A percentile compares a stretch with the other conserved stretches of the same genome.
Conservation (phyloP, 2,797 vertebrate genomes). For the Coracias cyanogaster region DNA sequence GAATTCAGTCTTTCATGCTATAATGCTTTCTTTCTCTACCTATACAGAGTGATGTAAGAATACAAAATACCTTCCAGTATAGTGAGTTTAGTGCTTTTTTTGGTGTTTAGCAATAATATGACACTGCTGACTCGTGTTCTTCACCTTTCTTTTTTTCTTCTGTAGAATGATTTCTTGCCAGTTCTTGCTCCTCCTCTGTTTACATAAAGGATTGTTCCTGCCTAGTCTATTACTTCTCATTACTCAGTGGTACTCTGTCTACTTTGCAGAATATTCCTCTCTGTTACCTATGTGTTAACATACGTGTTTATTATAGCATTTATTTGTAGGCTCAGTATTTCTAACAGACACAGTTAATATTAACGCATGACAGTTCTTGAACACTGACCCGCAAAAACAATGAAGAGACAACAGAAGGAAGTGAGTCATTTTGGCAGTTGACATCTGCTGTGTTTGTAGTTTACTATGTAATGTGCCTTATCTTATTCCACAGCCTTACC, state of each 20-base stretch:
- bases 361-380: neutral
- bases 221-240: neutral
- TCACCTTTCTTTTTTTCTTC: neutral
- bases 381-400: neutral
- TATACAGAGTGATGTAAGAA: neutral
- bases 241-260: neutral
- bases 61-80: neutral
- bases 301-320: neutral
- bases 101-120: neutral
- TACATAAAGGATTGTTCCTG: neutral
- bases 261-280: neutral
- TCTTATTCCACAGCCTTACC: neutral
- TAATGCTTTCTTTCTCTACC: neutral
- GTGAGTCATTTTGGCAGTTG: neutral
- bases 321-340: neutral
- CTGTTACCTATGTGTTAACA: neutral
- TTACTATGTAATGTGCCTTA: rapidly evolving
- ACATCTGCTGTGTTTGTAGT: too few species aligned
- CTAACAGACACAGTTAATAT: neutral
- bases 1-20: neutral
- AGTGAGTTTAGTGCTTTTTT: neutral
- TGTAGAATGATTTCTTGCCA: neutral
- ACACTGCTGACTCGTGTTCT: neutral
- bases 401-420: neutral
- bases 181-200: neutral